Evolutionary conservation across 2,113 vertebrate genomes (phyloP).

Genomic region (Cariama cristata): DNA sequence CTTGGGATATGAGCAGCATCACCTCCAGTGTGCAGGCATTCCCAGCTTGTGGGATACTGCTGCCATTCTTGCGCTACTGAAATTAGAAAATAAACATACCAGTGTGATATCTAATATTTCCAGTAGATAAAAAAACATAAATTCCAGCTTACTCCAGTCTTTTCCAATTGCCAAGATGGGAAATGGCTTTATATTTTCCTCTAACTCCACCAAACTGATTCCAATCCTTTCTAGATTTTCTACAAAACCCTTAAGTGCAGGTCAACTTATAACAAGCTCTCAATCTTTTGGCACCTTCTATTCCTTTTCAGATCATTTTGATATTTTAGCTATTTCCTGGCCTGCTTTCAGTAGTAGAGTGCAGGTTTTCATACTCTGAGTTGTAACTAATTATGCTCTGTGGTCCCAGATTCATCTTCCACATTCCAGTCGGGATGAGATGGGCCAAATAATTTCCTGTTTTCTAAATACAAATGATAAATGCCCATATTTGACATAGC

Average conservation of each 20-base stretch:
- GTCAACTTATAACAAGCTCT: conserved; percentile 52
- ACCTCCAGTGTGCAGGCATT: not conserved
- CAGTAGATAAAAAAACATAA: not conserved
- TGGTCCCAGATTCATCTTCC: conserved; percentile 62
- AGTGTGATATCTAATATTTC: not conserved
- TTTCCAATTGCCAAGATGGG: not conserved
- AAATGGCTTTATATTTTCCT: not conserved
- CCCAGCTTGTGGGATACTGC: not conserved
- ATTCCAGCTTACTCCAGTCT: not conserved
- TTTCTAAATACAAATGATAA: conserved; percentile 75
- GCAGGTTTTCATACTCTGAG: conserved; percentile 64
- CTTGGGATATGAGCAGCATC: not conserved
- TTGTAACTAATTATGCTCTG: conserved; percentile 65
- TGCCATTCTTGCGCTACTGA: not conserved
- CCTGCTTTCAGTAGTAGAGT: conserved; percentile 64
- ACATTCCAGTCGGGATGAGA: conserved; percentile 74
- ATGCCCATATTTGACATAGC: conserved; percentile 73
- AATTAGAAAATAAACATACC: not conserved
- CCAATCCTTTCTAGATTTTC: not conserved
- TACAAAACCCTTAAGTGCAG: not conserved
- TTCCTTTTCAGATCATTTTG: conserved; percentile 74
- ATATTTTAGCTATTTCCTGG: conserved; percentile 77
- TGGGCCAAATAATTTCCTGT: conserved; percentile 81
- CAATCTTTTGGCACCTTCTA: conserved; percentile 74
- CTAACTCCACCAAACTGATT: not conserved